Conservation (phyloP, 1,140 invertebrate species). For the Camponotus vicinus region DNA sequence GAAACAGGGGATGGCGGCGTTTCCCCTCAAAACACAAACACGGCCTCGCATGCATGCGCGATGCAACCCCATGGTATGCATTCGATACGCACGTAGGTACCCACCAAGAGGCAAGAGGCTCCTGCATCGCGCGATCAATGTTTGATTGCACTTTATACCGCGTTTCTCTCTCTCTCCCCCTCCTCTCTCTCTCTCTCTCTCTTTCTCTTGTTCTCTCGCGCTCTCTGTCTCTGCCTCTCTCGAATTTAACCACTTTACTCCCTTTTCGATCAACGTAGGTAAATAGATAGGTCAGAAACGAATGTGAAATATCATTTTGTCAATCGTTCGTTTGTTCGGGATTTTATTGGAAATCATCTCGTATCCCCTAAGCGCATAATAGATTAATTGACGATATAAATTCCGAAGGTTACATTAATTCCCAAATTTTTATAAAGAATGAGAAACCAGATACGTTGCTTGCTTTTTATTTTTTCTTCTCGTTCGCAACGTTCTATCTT, state of each 20-base stretch:
- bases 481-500: background rate
- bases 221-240: background rate
- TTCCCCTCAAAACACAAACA: slow-evolving; percentile 78
- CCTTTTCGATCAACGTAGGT: slow-evolving; percentile 18
- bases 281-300: background rate
- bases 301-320: slow-evolving; percentile 13
- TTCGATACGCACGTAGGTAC: slow-evolving; percentile 76
- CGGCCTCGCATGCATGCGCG: slow-evolving; percentile 76
- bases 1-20: slow-evolving; percentile 59
- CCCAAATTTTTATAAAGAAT: background rate
- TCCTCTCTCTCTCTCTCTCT: background rate
- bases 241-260: slow-evolving; percentile 32
- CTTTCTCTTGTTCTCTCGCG: background rate
- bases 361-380: background rate
- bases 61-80: slow-evolving; percentile 78
- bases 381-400: background rate
- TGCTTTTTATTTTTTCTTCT: background rate
- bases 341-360: background rate
- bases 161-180: slow-evolving; percentile 59
- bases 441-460: too few species aligned
- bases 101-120: slow-evolving; percentile 76
- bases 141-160: slow-evolving; percentile 77
- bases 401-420: background rate
- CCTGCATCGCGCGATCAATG: slow-evolving; percentile 76
- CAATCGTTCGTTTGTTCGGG: background rate